Conservation (phyloP, 2,113 vertebrate species). For the Struthio camelus region DNA sequence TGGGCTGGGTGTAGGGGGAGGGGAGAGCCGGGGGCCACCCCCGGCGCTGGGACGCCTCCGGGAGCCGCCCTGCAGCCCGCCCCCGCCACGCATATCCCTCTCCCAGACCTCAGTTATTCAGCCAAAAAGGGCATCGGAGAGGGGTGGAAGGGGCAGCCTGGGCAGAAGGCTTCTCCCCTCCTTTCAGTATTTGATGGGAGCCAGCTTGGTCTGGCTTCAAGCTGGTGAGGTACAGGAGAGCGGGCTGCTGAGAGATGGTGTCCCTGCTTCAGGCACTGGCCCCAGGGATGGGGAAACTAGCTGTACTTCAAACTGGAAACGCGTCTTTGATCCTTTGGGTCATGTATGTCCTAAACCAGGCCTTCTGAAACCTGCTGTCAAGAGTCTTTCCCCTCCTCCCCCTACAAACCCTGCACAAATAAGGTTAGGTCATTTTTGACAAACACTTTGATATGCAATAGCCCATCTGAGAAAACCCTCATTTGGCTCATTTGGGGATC, state of each 20-base stretch:
- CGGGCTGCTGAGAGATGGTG: too few species aligned
- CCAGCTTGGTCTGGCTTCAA: background rate
- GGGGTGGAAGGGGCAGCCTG: too few species aligned
- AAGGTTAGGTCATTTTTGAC: background rate
- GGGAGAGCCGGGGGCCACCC: background rate
- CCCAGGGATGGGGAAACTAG: background rate
- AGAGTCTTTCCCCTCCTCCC: background rate
- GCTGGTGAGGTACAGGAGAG: background rate
- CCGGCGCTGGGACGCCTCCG: background rate
- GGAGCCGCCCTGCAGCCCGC: background rate
- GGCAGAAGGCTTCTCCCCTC: background rate
- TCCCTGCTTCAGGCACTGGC: background rate
- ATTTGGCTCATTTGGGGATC: background rate
- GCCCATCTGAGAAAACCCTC: background rate
- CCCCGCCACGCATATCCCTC: background rate
- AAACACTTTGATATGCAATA: background rate
- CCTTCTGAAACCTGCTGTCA: background rate
- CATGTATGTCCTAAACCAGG: background rate
- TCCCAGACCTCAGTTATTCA: background rate
- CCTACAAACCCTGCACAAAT: too few species aligned
- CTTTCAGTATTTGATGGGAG: background rate
- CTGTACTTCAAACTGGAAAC: background rate
- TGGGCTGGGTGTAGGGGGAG: too few species aligned
- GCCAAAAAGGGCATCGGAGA: background rate
- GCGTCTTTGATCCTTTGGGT: background rate